Conservation (phyloP, 2,888 invertebrate species). For the Mactromeris polynyma region DNA sequence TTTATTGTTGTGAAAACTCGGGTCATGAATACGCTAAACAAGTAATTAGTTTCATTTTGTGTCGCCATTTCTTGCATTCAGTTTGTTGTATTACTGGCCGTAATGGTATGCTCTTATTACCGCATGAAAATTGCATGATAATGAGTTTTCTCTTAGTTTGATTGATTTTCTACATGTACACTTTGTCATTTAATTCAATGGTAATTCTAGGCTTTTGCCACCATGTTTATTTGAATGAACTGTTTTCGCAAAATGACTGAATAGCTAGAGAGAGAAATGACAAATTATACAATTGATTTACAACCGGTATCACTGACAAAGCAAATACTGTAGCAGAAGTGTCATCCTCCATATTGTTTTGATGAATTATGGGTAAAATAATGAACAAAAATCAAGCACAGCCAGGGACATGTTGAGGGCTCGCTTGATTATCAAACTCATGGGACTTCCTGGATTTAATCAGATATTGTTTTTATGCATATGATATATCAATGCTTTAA, state of each 20-base stretch:
- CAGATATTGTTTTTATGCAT: constrained; percentile 13
- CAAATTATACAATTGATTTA: constrained; percentile 51
- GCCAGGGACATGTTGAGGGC: constrained; percentile 2
- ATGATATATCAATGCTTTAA: constrained; percentile 18
- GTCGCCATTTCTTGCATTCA: background rate
- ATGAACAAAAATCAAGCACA: constrained; percentile 37
- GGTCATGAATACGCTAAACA: background rate
- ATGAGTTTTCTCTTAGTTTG: constrained; percentile 20
- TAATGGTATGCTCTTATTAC: constrained; percentile 15
- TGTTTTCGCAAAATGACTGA: constrained; percentile 34
- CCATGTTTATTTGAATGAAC: background rate
- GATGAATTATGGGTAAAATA: constrained; percentile 43
- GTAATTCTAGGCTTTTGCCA: constrained; percentile 1
- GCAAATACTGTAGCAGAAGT: constrained; percentile 14
- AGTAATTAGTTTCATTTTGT: background rate
- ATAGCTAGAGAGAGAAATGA: constrained; percentile 18
- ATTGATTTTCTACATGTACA: constrained; percentile 25
- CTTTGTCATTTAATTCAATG: constrained; percentile 5
- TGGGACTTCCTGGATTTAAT: constrained; percentile 3
- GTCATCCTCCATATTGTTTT: constrained; percentile 39
- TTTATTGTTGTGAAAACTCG: background rate
- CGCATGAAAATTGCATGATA: constrained; percentile 33
- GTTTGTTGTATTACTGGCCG: background rate
- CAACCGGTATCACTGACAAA: constrained; percentile 17
- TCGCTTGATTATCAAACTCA: constrained; percentile 9